A percentile compares a stretch with the other conserved stretches of the same genome.
Evolutionary conservation across 2,113 vertebrate species (phyloP).

Genomic region (Charadrius vociferus): DNA sequence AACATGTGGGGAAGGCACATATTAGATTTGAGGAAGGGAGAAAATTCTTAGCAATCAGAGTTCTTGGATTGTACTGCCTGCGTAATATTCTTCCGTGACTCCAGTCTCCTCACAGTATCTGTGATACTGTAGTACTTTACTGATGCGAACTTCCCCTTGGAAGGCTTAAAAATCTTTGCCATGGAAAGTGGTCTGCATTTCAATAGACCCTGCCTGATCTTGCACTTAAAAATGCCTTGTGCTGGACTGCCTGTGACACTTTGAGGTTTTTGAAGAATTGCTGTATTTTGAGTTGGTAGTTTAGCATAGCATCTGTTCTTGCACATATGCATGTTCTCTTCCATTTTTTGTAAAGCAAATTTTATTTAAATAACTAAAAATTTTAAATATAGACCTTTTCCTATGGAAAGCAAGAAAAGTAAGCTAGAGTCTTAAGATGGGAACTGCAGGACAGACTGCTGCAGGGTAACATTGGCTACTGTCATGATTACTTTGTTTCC

Average conservation of each 20-base stretch:
- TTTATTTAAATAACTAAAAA: constrained; percentile 33
- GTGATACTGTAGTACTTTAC: constrained; percentile 29
- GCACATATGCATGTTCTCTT: constrained; percentile 19
- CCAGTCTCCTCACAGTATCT: constrained; percentile 41
- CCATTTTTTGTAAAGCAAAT: background rate
- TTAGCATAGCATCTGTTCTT: constrained; percentile 49
- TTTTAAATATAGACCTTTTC: constrained; percentile 21
- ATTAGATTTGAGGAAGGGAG: background rate
- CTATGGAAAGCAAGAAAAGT: constrained; percentile 23
- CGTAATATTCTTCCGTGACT: background rate
- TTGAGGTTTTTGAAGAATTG: constrained; percentile 33
- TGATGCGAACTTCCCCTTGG: constrained; percentile 29
- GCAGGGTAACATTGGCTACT: background rate
- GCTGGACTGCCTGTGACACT: constrained; percentile 58
- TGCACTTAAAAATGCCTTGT: constrained; percentile 63
- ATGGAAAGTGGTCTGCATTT: constrained; percentile 61
- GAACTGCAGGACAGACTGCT: background rate
- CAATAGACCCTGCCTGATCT: constrained; percentile 23
- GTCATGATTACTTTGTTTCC: background rate
- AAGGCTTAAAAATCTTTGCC: constrained; percentile 56
- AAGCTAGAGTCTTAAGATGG: background rate
- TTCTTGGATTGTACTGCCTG: background rate
- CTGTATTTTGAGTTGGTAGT: constrained; percentile 23
- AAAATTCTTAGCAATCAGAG: constrained; percentile 13
- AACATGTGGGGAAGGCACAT: background rate